These are phyloP conservation scores for Pseudeuparius sepicola DNA, from an alignment of 2,888 invertebrate species.

Conservation along the genomic window DNA sequence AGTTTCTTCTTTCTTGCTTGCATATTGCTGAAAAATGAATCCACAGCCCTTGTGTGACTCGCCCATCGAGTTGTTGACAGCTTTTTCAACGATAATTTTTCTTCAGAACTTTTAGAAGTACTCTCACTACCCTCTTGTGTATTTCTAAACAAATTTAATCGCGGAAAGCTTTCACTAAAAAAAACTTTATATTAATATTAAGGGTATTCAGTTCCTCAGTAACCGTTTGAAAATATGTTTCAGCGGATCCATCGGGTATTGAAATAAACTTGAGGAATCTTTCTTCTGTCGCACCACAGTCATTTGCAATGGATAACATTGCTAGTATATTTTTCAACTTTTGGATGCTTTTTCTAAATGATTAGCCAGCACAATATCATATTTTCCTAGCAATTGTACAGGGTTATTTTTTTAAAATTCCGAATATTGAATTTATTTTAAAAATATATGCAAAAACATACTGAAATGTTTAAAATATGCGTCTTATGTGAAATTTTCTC, in stretches of 20 bases:
- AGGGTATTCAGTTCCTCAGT: constrained; percentile 2
- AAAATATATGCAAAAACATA: no score
- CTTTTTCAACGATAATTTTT: constrained; percentile 8
- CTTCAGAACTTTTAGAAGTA: no score
- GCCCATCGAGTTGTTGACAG: constrained; percentile 10
- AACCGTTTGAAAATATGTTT: constrained; percentile 5
- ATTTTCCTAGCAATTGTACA: no score
- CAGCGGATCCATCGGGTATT: constrained; percentile 7
- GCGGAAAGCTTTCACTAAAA: constrained; percentile 11
- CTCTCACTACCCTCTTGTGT: no score
- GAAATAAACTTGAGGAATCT: constrained; percentile 9
- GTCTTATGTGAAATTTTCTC: no score
- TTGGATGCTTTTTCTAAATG: not conserved
- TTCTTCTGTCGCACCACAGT: constrained; percentile 3
- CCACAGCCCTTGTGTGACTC: constrained; percentile 11
- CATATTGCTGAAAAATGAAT: constrained; percentile 8
- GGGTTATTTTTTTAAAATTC: no score
- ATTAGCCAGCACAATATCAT: constrained; percentile 5
- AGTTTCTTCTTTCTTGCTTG: not conserved
- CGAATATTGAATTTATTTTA: no score
- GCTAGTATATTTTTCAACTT: not conserved
- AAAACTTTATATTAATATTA: constrained; percentile 6
- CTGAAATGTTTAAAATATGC: no score
- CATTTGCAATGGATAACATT: constrained; percentile 4
- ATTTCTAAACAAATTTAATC: constrained; percentile 7